Evolutionary conservation across 1,140 invertebrate genomes (phyloP), one percentile per base, ranked within the genome.

Genomic region (Drosophila eugracilis): DNA sequence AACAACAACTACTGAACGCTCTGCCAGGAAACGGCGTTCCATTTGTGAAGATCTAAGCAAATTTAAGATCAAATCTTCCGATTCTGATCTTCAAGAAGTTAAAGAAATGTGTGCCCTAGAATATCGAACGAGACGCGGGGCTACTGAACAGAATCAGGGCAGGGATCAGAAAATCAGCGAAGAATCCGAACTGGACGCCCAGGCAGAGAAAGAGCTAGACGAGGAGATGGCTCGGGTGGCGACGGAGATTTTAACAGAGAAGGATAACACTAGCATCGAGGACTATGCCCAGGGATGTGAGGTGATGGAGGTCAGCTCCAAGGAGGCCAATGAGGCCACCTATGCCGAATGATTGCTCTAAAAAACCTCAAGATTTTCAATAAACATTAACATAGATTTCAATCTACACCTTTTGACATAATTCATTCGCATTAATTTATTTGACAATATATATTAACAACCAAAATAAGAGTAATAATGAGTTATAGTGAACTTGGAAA

Each of bases 271-370:
- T 26, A 76, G 75, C 45, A 37, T 67, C 24, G 85, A 85, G 37
- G 85, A 89, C 28, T 89, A 89, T 24, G 86, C 66, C 4, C 77
- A 86, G 53, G 86, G 86, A 24, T 89, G 86, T 19, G 86, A 81
- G 19, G 77, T 78, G 6, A 55, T 71, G 47, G 85, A 89, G 19
- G 54, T 66, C 10, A 62, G 69, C 37, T 78, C 86, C 19, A 74
- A 85, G 5, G 80, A 86, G 67, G 67, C 49, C 30, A 89, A 90
- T 28, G 80, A 86, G 19, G 72, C 84, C 17, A 84, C 67, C 37
- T 89, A 84, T 34, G 41, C 52, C 14, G 71, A 79, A 45, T 75
- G 62, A 44, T 52, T 36, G 17, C 15, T 7, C 7, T 49, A 32
- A 9, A 28, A 30, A 10, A 34, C 14, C 17, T 54, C 19, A 26